phyloP scores from a whole-genome alignment of 2,888 invertebrate genomes.

The Trichopoda pennipes region DNA sequence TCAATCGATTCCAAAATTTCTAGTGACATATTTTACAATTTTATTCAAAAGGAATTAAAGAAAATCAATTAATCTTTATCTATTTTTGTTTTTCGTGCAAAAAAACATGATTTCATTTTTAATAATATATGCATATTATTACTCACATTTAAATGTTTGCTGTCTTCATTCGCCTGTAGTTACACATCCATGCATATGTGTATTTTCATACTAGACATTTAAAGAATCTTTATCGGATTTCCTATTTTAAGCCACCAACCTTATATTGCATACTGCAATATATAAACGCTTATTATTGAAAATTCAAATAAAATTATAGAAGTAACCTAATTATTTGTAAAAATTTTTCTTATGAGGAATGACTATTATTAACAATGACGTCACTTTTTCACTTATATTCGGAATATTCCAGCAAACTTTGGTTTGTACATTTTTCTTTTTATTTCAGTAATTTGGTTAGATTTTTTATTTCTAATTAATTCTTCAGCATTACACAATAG shows the following conservation, averaged over 20 bases:
- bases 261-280: too few relatives aligned
- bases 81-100: too few relatives aligned
- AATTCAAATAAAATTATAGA: too few relatives aligned
- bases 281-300: too few relatives aligned
- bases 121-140: conserved; percentile 6
- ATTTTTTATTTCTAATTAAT: neutral
- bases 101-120: neutral
- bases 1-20: too few relatives aligned
- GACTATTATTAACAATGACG: conserved; percentile 39
- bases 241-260: too few relatives aligned
- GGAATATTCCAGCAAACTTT: neutral
- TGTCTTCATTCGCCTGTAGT: neutral
- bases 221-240: too few relatives aligned
- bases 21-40: too few relatives aligned
- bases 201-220: too few relatives aligned
- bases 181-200: neutral
- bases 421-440: neutral
- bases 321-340: too few relatives aligned
- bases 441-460: neutral
- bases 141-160: conserved; percentile 24
- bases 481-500: neutral
- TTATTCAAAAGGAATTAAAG: too few relatives aligned
- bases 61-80: too few relatives aligned
- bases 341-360: neutral
- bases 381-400: conserved; percentile 17